These are phyloP conservation scores for Myotis brandtii DNA, from an alignment of 2,113 vertebrate species.

Conservation along the genomic window DNA sequence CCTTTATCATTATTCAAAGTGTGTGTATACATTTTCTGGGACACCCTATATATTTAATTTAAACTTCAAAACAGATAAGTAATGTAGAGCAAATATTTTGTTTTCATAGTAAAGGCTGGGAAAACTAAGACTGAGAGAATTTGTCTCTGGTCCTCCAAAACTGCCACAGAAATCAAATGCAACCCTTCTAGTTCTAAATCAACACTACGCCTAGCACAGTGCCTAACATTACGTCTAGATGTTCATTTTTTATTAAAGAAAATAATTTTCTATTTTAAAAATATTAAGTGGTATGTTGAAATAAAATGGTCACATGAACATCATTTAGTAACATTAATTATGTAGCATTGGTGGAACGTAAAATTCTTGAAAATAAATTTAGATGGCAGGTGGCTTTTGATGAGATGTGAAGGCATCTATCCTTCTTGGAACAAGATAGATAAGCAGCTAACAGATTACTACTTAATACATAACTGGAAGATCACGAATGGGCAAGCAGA, in stretches of 20 bases:
- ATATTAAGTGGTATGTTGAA: not conserved
- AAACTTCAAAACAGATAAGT: not conserved
- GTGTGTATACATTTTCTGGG: too few relatives aligned
- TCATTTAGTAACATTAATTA: not conserved
- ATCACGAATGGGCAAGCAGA: not conserved
- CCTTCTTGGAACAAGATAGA: not conserved
- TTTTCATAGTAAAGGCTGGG: not conserved
- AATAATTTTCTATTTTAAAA: conserved; percentile 8
- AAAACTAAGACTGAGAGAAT: not conserved
- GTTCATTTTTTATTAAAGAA: not conserved
- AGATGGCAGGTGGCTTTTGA: not conserved
- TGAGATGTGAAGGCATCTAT: not conserved
- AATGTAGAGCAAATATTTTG: not conserved
- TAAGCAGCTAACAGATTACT: not conserved
- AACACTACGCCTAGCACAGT: not conserved
- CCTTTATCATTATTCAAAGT: too few relatives aligned
- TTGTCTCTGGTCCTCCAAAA: not conserved
- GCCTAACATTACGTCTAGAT: not conserved
- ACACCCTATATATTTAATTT: not conserved
- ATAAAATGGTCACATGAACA: not conserved
- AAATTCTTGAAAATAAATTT: not conserved
- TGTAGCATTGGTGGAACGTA: not conserved
- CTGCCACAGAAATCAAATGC: not conserved
- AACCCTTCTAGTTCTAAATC: not conserved
- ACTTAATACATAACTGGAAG: not conserved